Percentiles rank a stretch among this genome's conserved stretches.
These are phyloP conservation scores for Pan troglodytes DNA, from an alignment of 2,113 vertebrate genomes.

Conservation along the genomic window NHGRI_mPanTro3-v2.1_pri NC_072409.2:90230501-90231000, in stretches of 20 bases:
- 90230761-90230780: constrained; percentile 17
- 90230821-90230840: background rate
- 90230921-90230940: background rate
- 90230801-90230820: constrained; percentile 6
- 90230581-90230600: constrained; percentile 69
- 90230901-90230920: background rate
- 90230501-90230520: constrained; percentile 60
- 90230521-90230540: constrained; percentile 64
- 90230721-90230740: background rate
- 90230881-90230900: background rate
- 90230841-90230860: constrained; percentile 20
- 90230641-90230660: constrained; percentile 51
- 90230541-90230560: constrained; percentile 57
- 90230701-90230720: background rate
- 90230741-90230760: background rate
- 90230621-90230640: constrained; percentile 49
- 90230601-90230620: constrained; percentile 61
- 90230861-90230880: constrained; percentile 18
- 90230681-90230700: background rate
- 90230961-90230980: background rate
- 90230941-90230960: background rate
- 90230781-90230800: constrained; percentile 41
- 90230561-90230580: constrained; percentile 64
- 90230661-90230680: constrained; percentile 43
- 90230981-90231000: background rate